Conservation (phyloP, 1,140 invertebrate species). For the Hycleus cichorii region DNA sequence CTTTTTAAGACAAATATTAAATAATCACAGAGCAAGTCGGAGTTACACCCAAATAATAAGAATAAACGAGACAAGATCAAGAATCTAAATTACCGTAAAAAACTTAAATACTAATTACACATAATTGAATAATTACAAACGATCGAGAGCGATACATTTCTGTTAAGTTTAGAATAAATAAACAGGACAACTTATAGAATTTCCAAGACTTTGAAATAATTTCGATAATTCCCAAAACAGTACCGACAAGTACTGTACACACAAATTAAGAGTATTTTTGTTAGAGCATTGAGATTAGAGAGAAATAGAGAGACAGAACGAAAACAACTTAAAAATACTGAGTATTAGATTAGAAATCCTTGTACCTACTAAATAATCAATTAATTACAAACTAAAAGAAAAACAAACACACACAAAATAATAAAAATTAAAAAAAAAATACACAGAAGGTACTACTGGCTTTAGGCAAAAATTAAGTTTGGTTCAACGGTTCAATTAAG, state of each 20-base stretch:
- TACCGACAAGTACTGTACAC: too few species aligned
- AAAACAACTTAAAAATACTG: constrained; percentile 16
- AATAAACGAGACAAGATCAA: too few species aligned
- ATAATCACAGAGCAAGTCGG: constrained; percentile 9
- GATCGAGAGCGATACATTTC: too few species aligned
- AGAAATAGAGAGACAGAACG: constrained; percentile 7
- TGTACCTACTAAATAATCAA: background rate
- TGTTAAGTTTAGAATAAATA: background rate
- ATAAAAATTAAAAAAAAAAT: constrained; percentile 24
- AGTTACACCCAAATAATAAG: too few species aligned
- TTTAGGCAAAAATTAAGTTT: constrained; percentile 29
- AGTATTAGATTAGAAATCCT: constrained; percentile 13
- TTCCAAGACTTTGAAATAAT: background rate
- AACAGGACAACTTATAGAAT: background rate
- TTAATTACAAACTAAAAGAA: constrained; percentile 9
- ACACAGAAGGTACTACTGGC: constrained; percentile 32
- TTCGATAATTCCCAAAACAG: background rate
- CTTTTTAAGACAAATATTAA: constrained; percentile 1
- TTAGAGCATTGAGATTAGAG: background rate
- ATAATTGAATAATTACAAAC: too few species aligned
- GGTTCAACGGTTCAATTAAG: constrained; percentile 26
- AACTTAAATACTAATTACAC: too few species aligned
- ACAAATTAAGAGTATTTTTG: background rate
- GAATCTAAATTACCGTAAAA: too few species aligned
- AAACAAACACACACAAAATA: constrained; percentile 6